Evolutionary conservation across 2,113 vertebrate genomes (phyloP).

Genomic region (Bufo gargarizans): DNA sequence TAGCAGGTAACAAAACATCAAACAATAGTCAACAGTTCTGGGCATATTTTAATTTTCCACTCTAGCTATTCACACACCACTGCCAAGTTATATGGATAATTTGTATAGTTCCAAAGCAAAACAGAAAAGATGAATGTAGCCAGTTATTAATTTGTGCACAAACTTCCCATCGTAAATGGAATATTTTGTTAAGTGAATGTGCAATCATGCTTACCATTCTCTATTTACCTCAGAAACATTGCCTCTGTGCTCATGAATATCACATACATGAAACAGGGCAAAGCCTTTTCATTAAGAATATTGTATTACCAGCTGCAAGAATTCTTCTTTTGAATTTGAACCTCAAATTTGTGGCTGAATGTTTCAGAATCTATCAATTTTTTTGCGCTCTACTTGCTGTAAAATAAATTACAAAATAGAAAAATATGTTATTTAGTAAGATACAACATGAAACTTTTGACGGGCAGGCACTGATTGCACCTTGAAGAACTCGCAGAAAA

Average conservation of each 20-base stretch:
- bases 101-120: constrained; percentile 44
- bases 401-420: neutral
- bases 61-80: constrained; percentile 17
- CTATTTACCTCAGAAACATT: constrained; percentile 43
- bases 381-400: neutral
- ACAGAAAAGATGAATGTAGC: constrained; percentile 51
- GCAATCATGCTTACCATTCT: constrained; percentile 51
- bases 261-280: constrained; percentile 34
- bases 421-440: neutral
- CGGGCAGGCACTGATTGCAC: neutral
- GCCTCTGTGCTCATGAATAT: constrained; percentile 33
- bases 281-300: constrained; percentile 34
- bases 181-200: constrained; percentile 52
- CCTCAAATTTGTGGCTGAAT: constrained; percentile 3
- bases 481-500: neutral
- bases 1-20: constrained; percentile 48
- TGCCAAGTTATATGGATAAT: constrained; percentile 45
- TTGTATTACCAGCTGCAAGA: constrained; percentile 23
- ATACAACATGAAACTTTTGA: neutral
- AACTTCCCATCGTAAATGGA: constrained; percentile 56
- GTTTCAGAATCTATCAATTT: neutral
- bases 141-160: constrained; percentile 56
- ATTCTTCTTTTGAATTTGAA: neutral
- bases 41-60: constrained; percentile 52
- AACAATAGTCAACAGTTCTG: constrained; percentile 36